Evolutionary conservation across 2,113 vertebrate genomes (phyloP).

Genomic region (Mastomys natalensis): DNA sequence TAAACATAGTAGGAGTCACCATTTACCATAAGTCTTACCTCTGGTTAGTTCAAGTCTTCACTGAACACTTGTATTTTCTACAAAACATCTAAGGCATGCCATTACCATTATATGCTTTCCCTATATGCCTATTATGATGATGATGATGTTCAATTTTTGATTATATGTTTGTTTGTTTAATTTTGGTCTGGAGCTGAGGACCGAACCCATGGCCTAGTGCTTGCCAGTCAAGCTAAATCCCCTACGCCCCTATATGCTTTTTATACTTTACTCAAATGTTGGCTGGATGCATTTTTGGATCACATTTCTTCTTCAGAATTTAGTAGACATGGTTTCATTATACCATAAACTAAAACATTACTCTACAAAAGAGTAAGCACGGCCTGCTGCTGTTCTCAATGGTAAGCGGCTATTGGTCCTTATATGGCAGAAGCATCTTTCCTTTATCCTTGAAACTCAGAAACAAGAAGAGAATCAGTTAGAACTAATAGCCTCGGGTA

Average conservation of each 20-base stretch:
- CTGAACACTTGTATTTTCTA: not conserved
- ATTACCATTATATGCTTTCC: not conserved
- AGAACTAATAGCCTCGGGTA: not conserved
- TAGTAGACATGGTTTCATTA: not conserved
- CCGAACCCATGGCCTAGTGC: no score
- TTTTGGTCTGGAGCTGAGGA: no score
- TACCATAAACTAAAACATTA: not conserved
- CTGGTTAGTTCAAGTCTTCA: not conserved
- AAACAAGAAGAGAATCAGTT: constrained; percentile 6
- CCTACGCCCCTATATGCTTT: not conserved
- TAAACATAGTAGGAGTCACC: not conserved
- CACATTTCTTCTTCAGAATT: constrained; percentile 28
- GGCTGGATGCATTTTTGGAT: not conserved
- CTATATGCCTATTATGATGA: not conserved
- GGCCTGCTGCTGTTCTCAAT: not conserved
- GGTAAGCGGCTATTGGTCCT: not conserved
- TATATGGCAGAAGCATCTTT: not conserved
- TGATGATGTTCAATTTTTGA: no score
- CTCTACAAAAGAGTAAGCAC: not conserved
- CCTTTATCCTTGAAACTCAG: constrained; percentile 5
- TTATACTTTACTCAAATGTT: not conserved
- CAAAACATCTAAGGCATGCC: not conserved
- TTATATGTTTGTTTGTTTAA: no score
- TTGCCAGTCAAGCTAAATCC: no score
- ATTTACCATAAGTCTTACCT: not conserved